Evolutionary conservation across 2,113 vertebrate species (phyloP), one percentile per base, ranked within the genome.

Genomic region (Crocuta crocuta): DNA sequence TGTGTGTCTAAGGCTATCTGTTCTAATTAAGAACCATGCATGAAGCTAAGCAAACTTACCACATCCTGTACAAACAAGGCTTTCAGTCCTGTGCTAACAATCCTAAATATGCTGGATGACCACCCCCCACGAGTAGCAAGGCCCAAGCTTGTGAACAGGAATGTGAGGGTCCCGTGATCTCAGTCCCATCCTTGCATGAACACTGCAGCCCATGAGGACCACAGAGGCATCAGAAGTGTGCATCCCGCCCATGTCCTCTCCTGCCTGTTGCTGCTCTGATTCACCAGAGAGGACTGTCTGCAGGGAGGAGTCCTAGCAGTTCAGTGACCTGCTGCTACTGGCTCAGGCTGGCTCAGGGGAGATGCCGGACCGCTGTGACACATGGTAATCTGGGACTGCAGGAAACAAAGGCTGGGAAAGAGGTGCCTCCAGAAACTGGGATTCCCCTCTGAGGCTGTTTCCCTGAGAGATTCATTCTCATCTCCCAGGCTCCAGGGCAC

Each of bases 1-100:
- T 97, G 80, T 92, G 66, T 87, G 45, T 71, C 92, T 97, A 43
- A 81, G 76, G 61, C 90, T 93, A 96, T 97, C 95, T 94, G 35
- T 97, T 96, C 78, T 96, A 97, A 98, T 98, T 98, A 97, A 95
- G 89, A 85, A 63, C 73, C 53, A 65, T 23, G 33, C 33, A 21
- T 68, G 48, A 87, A 70, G 79, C 70, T 39, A 58, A 94, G 86
- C 55, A 93, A 86, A 93, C 48, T 82, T 83, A 19, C 61, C 33
- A 78, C 78, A 15, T 35, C 89, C 89, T 76, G 6, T 53, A 89
- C 63, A 82, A 94, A 39, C 43, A 33, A 33, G 26, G 17, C 16
- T 95, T 93, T 95, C 4, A 28, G 17, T 48, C 50, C 33, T 66
- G 6, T 24, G 92, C 66, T 88, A 65, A 79, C 11, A 74, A 66